These are phyloP conservation scores for Macroramphosus scolopax DNA, from an alignment of 2,797 vertebrate species.

Conservation along the genomic window DNA sequence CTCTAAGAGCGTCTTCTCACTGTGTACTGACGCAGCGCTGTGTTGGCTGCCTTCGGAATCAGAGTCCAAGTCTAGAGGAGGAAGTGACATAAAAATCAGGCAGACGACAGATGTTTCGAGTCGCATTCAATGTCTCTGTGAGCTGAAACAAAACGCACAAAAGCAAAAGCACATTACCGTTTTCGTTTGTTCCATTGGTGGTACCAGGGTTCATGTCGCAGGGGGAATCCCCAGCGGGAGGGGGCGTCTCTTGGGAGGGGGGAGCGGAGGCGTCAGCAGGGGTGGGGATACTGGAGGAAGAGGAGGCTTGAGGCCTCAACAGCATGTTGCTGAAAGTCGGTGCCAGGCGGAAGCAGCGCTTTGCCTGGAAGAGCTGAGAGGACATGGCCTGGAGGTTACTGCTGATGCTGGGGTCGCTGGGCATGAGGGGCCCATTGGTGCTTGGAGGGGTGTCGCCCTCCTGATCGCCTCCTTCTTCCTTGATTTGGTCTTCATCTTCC, in stretches of 20 bases:
- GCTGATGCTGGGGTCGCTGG: constrained; percentile 88
- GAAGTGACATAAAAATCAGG: not conserved
- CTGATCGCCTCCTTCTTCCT: constrained; percentile 47
- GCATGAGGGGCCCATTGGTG: constrained; percentile 79
- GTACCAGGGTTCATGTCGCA: constrained; percentile 52
- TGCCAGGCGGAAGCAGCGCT: constrained; percentile 94
- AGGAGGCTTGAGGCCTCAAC: constrained; percentile 73
- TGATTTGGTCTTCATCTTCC: constrained; percentile 39
- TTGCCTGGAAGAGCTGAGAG: constrained; percentile 93
- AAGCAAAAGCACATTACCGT: constrained; percentile 56
- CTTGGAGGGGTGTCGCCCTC: constrained; percentile 62
- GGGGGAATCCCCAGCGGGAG: constrained; percentile 62
- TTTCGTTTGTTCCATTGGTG: constrained; percentile 78
- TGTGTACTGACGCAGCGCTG: constrained; percentile 83
- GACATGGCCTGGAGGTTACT: constrained; percentile 98
- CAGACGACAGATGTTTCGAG: too few relatives aligned
- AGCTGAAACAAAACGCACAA: not conserved
- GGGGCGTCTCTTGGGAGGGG: constrained; percentile 57
- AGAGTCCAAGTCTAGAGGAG: constrained; percentile 79
- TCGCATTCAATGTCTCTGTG: not conserved
- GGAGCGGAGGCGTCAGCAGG: constrained; percentile 45
- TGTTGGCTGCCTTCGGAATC: constrained; percentile 89
- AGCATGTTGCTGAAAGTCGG: constrained; percentile 96
- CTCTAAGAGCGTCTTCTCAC: constrained; percentile 89
- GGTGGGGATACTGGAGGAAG: constrained; percentile 32